Percentiles rank a stretch among this genome's conserved stretches.
These are phyloP conservation scores for Mus caroli DNA, from an alignment of 2,797 vertebrate genomes.

Conservation along the genomic window DNA sequence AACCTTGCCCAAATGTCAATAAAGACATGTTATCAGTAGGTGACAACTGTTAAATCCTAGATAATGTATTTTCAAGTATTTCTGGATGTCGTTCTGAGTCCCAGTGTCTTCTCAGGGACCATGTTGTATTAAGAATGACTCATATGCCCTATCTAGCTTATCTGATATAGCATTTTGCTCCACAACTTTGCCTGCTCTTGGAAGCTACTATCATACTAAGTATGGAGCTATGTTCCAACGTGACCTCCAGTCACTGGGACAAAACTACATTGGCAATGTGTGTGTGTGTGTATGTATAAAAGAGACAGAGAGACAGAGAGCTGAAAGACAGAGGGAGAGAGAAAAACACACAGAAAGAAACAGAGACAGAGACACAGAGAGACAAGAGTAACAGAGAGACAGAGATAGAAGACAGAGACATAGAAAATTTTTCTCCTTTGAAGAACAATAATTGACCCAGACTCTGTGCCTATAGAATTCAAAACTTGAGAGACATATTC, in stretches of 20 bases:
- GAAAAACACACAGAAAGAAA: not conserved
- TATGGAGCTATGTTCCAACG: not conserved
- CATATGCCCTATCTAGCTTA: not conserved
- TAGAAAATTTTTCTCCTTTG: conserved; percentile 21
- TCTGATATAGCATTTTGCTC: not conserved
- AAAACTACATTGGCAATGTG: conserved; percentile 62
- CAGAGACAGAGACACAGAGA: not conserved
- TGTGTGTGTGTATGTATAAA: not conserved
- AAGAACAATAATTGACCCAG: conserved; percentile 82
- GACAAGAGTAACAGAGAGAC: not conserved
- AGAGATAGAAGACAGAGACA: not conserved
- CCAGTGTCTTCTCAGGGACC: not conserved
- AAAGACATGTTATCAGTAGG: not conserved
- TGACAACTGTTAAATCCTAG: not conserved
- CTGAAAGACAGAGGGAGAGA: not conserved
- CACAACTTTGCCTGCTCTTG: not conserved
- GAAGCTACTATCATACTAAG: conserved; percentile 56
- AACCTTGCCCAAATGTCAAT: not conserved
- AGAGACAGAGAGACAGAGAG: not conserved
- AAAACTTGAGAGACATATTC: conserved; percentile 81
- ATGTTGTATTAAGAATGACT: not conserved
- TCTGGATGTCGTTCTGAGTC: not conserved
- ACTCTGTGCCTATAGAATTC: conserved; percentile 69
- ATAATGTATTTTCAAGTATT: conserved; percentile 14
- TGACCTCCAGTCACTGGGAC: conserved; percentile 3